A percentile compares a stretch with the other conserved stretches of the same genome.
Conservation (phyloP, 1,140 invertebrate species). For the Riptortus pedestris region DNA sequence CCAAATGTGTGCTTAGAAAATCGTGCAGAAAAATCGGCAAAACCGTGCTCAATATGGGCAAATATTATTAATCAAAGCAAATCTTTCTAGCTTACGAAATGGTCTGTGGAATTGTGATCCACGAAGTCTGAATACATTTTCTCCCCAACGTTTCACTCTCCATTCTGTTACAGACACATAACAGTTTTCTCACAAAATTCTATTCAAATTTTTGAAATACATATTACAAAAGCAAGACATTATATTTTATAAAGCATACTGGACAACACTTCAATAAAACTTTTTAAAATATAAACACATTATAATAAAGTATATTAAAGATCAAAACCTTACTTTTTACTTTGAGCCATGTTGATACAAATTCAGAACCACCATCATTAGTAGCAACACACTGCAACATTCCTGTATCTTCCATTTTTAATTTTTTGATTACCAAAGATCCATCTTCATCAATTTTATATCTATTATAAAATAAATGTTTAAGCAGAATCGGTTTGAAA, state of each 20-base stretch:
- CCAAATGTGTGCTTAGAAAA: too few species aligned
- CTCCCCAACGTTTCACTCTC: constrained; percentile 15
- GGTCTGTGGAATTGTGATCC: constrained; percentile 13
- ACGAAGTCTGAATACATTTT: constrained; percentile 19
- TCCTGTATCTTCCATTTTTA: constrained; percentile 77
- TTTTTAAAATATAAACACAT: too few species aligned
- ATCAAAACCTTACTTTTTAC: constrained; percentile 97
- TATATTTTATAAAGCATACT: too few species aligned
- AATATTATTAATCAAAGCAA: constrained; percentile 10
- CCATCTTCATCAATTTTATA: constrained; percentile 66
- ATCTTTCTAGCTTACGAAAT: constrained; percentile 18
- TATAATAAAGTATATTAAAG: too few species aligned
- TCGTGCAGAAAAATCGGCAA: too few species aligned
- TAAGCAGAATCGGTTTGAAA: neutral
- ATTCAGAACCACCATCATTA: constrained; percentile 81
- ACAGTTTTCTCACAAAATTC: too few species aligned
- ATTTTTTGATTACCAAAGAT: constrained; percentile 66
- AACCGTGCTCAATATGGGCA: too few species aligned
- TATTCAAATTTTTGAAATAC: too few species aligned
- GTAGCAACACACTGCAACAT: constrained; percentile 90
- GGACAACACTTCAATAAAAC: too few species aligned
- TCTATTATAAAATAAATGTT: constrained; percentile 37
- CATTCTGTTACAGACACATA: constrained; percentile 18
- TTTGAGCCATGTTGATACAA: constrained; percentile 81
- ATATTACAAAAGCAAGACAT: too few species aligned